phyloP scores from a whole-genome alignment of 2,888 invertebrate genomes.

The Vesta saturnalis region DNA sequence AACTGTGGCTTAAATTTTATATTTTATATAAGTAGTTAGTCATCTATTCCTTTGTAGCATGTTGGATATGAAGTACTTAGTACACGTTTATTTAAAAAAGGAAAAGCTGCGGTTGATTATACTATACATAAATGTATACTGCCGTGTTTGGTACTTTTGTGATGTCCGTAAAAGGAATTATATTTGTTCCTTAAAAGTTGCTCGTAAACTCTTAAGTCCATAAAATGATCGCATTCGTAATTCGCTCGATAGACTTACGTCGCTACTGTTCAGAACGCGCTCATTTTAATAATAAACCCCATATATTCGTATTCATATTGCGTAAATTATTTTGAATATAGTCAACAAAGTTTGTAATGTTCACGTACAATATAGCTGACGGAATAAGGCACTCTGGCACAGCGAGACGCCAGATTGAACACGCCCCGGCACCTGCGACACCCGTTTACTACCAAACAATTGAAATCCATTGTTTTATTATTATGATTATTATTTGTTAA shows the following conservation, averaged over 20 bases:
- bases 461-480: constrained; percentile 54
- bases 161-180: constrained; percentile 11
- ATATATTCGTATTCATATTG: constrained; percentile 60
- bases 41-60: too few species aligned
- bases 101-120: too few species aligned
- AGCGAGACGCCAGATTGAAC: constrained; percentile 55
- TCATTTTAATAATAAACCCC: constrained; percentile 53
- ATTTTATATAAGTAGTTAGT: too few species aligned
- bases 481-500: constrained; percentile 46
- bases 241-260: constrained; percentile 55
- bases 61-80: too few species aligned
- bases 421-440: constrained; percentile 58
- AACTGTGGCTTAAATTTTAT: too few species aligned
- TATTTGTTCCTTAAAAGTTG: constrained; percentile 28
- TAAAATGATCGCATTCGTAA: constrained; percentile 60
- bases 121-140: too few species aligned
- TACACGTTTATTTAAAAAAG: too few species aligned
- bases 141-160: too few species aligned
- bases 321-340: constrained; percentile 59
- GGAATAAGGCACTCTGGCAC: constrained; percentile 57
- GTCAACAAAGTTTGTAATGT: constrained; percentile 61
- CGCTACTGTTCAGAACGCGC: constrained; percentile 54
- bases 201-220: constrained; percentile 51
- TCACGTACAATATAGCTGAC: constrained; percentile 56
- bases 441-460: constrained; percentile 52